These are phyloP conservation scores for Battus philenor DNA, from an alignment of 1,140 invertebrate genomes.

Conservation along the genomic window DNA sequence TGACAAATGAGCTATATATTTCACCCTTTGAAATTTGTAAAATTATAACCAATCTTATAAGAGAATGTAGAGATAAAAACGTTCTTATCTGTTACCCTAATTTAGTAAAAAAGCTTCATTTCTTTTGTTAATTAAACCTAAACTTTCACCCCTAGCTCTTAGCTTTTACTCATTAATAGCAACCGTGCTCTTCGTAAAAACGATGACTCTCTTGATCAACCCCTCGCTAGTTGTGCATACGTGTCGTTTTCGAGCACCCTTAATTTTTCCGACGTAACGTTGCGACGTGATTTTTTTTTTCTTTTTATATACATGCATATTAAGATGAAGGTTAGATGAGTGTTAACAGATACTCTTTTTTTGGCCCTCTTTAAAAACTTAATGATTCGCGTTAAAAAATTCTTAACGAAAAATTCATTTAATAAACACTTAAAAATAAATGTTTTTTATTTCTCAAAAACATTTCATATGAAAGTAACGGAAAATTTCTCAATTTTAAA, in stretches of 20 bases:
- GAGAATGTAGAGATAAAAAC: too few species aligned
- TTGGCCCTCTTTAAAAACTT: background rate
- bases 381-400: background rate
- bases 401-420: too few species aligned
- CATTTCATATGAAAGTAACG: too few species aligned
- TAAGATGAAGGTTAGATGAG: constrained; percentile 8
- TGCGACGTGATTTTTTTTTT: constrained; percentile 6
- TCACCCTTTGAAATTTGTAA: too few species aligned
- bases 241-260: constrained; percentile 22
- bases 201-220: constrained; percentile 14
- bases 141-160: constrained; percentile 5
- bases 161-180: constrained; percentile 17
- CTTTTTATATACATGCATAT: constrained; percentile 13
- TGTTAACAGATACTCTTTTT: background rate
- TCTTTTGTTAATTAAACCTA: constrained; percentile 11
- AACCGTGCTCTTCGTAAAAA: constrained; percentile 15
- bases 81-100: too few species aligned
- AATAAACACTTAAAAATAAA: too few species aligned
- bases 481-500: too few species aligned
- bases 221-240: constrained; percentile 21
- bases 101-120: too few species aligned
- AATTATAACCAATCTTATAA: too few species aligned
- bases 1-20: too few species aligned
- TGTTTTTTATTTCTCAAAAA: too few species aligned
- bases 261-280: constrained; percentile 15